Evolutionary conservation across 2,113 vertebrate genomes (phyloP), one percentile per base, ranked within the genome.

Genomic region (Tetraodon nigroviridis): DNA sequence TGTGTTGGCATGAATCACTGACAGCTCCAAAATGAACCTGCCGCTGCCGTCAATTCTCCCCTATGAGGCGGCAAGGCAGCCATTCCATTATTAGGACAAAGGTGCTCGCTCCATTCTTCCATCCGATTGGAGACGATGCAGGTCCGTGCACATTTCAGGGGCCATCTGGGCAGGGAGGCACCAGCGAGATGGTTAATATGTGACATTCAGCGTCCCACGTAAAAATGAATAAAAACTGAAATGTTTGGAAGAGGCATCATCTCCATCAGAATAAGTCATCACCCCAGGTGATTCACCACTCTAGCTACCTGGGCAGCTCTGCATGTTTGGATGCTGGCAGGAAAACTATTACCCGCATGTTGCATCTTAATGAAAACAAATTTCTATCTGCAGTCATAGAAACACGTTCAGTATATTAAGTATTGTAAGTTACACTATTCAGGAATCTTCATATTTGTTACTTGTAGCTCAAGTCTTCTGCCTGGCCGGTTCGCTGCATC

Each of bases 141-240:
- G 65, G 60, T 65, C 48, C 5, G 44, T 46, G 22, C 51, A 49
- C 17, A 29, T 62, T 71, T 69, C 57, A 29, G 29, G 10, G 7
- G 17, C 74, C 72, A 65, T 76, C 69, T 82, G 81, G 54, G 61
- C 46, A 50, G 44, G 71, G 56, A 56, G 58, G 44, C 15, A 37
- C 24, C 24, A 27, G 3, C 5, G 24, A 6, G 24, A 27, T 37
- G 7, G 32, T 37, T 37, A 3, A 37, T 37, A 10, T 37, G 11
- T 37, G 6, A 37, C 32, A 12, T 37, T 11, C 11, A 37, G 32
- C 8, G 11, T 37, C 32, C 32, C 32, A 12, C 32, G 2, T 37
- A 10, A 37, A 37, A 37, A 12, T 37, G 1, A 37, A 37, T 2
- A 10, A 3, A 37, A 8, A 8, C 2, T 37, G 32, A 37, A 37